Evolutionary conservation across 2,797 vertebrate genomes (phyloP), one percentile per base, ranked within the genome.

Genomic region (Chelmon rostratus): DNA sequence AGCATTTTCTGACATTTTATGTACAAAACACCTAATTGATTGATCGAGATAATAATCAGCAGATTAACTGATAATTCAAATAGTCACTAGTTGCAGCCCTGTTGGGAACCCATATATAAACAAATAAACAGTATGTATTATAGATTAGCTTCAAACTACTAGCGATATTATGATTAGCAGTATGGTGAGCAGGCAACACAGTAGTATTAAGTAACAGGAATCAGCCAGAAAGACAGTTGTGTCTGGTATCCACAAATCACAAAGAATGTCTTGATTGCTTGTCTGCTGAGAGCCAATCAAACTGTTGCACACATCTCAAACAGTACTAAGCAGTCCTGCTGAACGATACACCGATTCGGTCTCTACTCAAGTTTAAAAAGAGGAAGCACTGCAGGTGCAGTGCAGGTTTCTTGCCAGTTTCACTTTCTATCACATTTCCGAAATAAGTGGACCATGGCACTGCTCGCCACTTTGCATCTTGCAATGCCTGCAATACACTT

Each of bases 381-480:
- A 84, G 85, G 89, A 92, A 90, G 72, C 3, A 25, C 47, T 57
- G 57, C 87, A 87, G 86, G 77, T 88, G 84, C 56, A 61, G 33
- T 59, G 67, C 69, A 70, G 42, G 81, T 28, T 66, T 42, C 35
- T 18, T 42, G 42, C 38, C 70, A 25, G 69, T 87, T 74, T 87
- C 76, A 68, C 3, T 80, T 84, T 83, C 69, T 4, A n/a, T 75
- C 61, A 59, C 44, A 28, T 56, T 63, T 80, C 70, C 63, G 28
- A 53, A 62, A 75, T 28, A 64, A 66, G 47, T 81, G 42, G 68
- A 79, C 73, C 38, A 13, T 46, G 47, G 16, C 40, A 37, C 12
- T 2, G 56, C 50, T 80, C 6, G 4, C 46, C 15, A 33, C 78
- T 91, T 89, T 87, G 79, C 82, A 83, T 81, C 66, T 25, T 61